Percentiles rank a stretch among this genome's conserved stretches.
Conservation (phyloP, 2,113 vertebrate genomes). For the Chlorodrepanis virens region DNA sequence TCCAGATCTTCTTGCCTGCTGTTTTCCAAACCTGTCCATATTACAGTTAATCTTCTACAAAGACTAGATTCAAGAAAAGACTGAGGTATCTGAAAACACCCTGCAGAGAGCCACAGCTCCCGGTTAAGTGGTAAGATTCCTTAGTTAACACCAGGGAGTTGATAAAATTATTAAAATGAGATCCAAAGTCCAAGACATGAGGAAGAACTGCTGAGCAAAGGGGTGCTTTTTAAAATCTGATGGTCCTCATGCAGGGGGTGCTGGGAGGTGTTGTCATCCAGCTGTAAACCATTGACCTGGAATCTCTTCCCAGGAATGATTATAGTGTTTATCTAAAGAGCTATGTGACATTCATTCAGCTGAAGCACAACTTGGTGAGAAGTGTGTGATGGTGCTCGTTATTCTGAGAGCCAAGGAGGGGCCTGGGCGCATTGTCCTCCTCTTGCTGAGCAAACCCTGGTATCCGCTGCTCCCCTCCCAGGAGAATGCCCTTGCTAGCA, state of each 20-base stretch:
- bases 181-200: background rate
- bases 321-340: background rate
- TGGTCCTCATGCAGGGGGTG: background rate
- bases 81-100: background rate
- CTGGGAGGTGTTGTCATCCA: background rate
- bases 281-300: background rate
- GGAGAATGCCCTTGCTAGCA: background rate
- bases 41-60: background rate
- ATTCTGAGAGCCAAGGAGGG: background rate
- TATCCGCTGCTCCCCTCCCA: background rate
- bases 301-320: background rate
- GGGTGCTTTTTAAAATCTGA: background rate
- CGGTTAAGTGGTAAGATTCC: background rate
- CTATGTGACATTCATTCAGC: background rate
- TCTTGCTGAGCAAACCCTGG: background rate
- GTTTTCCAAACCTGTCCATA: background rate
- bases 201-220: background rate
- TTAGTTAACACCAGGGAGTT: background rate
- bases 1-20: background rate
- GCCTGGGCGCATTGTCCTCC: background rate
- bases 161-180: background rate
- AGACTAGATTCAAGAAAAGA: background rate
- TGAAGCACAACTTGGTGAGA: background rate
- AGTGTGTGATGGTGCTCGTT: background rate
- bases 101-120: background rate